A percentile compares a stretch with the other conserved stretches of the same genome.
Evolutionary conservation across 2,113 vertebrate species (phyloP).

Genomic region (Vireo altiloquus): DNA sequence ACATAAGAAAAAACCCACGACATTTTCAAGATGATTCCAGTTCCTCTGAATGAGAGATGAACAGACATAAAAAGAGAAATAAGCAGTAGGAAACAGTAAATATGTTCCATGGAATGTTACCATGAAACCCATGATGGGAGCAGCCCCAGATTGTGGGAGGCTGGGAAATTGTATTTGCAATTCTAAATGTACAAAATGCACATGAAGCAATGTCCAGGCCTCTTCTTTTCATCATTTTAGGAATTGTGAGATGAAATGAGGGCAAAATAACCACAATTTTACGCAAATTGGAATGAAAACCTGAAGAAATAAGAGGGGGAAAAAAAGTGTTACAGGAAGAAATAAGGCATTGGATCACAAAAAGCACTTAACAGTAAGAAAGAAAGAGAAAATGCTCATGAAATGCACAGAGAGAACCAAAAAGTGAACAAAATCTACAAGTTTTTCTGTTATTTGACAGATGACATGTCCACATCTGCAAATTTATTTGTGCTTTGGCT

Average conservation of each 20-base stretch:
- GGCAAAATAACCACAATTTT: background rate
- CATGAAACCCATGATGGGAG: background rate
- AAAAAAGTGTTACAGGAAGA: background rate
- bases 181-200: constrained; percentile 4
- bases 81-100: background rate
- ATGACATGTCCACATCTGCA: background rate
- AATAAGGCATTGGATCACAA: background rate
- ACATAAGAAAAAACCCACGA: background rate
- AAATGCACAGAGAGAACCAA: background rate
- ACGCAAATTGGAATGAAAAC: background rate
- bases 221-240: background rate
- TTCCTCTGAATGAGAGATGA: background rate
- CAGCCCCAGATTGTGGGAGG: background rate
- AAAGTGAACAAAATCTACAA: background rate
- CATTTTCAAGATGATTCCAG: background rate
- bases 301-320: background rate
- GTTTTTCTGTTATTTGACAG: background rate
- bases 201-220: background rate
- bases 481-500: background rate
- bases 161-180: constrained; percentile 24
- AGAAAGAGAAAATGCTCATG: background rate
- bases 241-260: background rate
- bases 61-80: background rate
- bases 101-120: background rate
- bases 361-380: background rate